Evolutionary conservation across 2,888 invertebrate genomes (phyloP), one percentile per base, ranked within the genome.

Genomic region (Drosophila emarginata): DNA sequence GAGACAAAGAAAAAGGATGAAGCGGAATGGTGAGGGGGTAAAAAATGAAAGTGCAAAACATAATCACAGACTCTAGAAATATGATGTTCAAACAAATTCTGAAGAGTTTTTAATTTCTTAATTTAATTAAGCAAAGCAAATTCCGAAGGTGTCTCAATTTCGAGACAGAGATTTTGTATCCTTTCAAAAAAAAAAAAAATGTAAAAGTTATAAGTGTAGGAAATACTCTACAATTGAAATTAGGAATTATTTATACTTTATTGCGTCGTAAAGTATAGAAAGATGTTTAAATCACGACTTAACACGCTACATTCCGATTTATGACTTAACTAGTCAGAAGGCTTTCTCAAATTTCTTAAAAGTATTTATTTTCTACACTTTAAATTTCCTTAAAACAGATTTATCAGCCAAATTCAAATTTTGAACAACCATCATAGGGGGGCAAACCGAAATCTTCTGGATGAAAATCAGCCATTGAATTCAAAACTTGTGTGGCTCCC

Each of bases 381-480:
- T 7, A 7, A 40, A 14, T 39, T 39, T 39, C 4, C 14, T 15
- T 5, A 6, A 39, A 45, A 14, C 11, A 1, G 2, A 40, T 15
- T 51, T 6, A 36, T 58, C n/a, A 72, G 28, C 81, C 81, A 40
- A 82, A 80, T 2, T 71, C 66, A 18, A 85, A 85, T 65, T 72
- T 79, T 0, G 65, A 58, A 11, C 53, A 50, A 7, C 37, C 60
- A 1, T 67, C 70, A 6, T 21, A 75, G 14, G 73, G 53, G 0
- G 98, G 97, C 76, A 98, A 91, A 11, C 97, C 97, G 92, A 97
- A 98, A 7, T 93, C 86, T 91, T 97, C 96, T 0, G 97, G 97
- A 79, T 94, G 92, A 90, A 98, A 96, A 40, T 96, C 94, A 58
- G 94, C 94, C 76, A 98, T 91, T 0, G 95, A 94, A 9, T 94